Evolutionary conservation across 2,797 vertebrate genomes (phyloP).

Genomic region (Cyclopterus lumpus): DNA sequence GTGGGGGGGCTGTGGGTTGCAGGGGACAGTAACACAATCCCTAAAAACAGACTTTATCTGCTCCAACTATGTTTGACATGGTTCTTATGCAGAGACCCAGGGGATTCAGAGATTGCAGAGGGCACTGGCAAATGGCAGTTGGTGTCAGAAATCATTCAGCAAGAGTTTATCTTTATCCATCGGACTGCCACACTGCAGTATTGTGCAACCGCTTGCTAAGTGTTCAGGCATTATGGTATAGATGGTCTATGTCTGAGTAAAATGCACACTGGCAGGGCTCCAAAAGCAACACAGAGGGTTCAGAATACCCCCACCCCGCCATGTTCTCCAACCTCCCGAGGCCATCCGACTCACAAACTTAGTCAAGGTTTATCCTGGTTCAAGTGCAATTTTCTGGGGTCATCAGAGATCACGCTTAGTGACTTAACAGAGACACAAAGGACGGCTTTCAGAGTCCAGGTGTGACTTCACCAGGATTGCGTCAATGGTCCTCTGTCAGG

Average conservation of each 20-base stretch:
- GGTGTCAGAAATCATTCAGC: slow-evolving; percentile 75
- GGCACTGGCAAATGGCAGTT: slow-evolving; percentile 64
- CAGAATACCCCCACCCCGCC: slow-evolving; percentile 64
- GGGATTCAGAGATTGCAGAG: slow-evolving; percentile 58
- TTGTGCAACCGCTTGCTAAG: slow-evolving; percentile 55
- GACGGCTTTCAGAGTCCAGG: slow-evolving; percentile 63
- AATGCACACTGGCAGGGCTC: slow-evolving; percentile 69
- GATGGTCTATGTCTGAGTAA: slow-evolving; percentile 72
- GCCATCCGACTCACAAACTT: slow-evolving; percentile 69
- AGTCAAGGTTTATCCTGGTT: slow-evolving; percentile 80
- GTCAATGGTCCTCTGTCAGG: slow-evolving; percentile 51
- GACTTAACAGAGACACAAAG: slow-evolving; percentile 64
- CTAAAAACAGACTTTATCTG: slow-evolving; percentile 72
- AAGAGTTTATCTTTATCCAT: slow-evolving; percentile 68
- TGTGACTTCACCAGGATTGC: slow-evolving; percentile 58
- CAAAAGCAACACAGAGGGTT: slow-evolving; percentile 78
- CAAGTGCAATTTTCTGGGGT: slow-evolving; percentile 75
- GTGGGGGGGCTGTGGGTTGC: slow-evolving; percentile 7
- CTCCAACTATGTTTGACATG: slow-evolving; percentile 63
- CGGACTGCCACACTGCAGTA: slow-evolving; percentile 44
- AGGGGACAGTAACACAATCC: slow-evolving; percentile 67
- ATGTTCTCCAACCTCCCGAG: slow-evolving; percentile 68
- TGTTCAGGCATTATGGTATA: slow-evolving; percentile 59
- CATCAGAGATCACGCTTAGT: slow-evolving; percentile 57
- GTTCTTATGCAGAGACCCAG: slow-evolving; percentile 49